These are phyloP conservation scores for Potorous gilbertii DNA, from an alignment of 2,797 vertebrate species.

Conservation along the genomic window DNA sequence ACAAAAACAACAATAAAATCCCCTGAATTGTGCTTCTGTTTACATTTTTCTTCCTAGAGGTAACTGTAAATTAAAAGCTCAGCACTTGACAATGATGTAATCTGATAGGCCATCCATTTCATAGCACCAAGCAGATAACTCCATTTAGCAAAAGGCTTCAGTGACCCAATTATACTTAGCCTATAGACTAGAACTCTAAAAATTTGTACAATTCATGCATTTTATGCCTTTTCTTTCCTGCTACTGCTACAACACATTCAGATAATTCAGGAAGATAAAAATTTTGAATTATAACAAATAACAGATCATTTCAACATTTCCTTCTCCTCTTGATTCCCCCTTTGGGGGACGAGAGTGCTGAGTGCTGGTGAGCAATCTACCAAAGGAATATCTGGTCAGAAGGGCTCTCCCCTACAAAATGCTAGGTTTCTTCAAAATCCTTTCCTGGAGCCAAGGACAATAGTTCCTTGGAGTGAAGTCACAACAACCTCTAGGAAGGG, in stretches of 20 bases:
- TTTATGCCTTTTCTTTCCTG: constrained; percentile 23
- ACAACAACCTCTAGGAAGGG: neutral
- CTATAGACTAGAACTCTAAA: neutral
- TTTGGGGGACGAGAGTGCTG: neutral
- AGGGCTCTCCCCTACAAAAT: neutral
- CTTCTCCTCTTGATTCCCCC: neutral
- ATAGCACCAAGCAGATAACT: neutral
- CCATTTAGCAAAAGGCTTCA: neutral
- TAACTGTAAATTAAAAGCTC: neutral
- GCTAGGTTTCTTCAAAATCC: neutral
- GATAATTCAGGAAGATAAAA: neutral
- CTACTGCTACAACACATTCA: neutral
- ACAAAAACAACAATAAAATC: neutral
- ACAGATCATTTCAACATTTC: neutral
- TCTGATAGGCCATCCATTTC: neutral
- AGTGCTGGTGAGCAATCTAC: neutral
- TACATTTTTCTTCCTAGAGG: neutral
- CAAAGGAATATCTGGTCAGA: neutral
- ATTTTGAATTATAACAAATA: neutral
- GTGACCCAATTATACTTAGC: neutral
- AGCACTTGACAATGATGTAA: neutral
- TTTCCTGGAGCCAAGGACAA: neutral
- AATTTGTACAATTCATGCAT: neutral
- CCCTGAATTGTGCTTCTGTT: neutral
- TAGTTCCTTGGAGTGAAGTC: neutral